A percentile compares a stretch with the other conserved stretches of the same genome.
phyloP scores from a whole-genome alignment of 2,888 invertebrate genomes.

The Zygogramma bicolorata region DNA sequence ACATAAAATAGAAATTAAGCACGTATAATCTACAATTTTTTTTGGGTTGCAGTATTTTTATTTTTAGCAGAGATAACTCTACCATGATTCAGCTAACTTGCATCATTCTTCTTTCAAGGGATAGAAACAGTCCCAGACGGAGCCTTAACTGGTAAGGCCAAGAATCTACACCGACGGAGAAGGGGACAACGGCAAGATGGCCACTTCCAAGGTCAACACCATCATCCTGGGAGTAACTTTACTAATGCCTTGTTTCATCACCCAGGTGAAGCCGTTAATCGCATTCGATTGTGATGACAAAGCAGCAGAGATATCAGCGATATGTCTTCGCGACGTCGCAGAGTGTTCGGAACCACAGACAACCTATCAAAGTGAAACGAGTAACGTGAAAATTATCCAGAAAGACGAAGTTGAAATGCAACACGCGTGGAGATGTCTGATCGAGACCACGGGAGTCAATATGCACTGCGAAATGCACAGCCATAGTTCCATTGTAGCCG shows the following conservation, averaged over 20 bases:
- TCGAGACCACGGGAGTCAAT: too few relatives aligned
- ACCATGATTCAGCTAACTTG: neutral
- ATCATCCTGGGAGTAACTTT: neutral
- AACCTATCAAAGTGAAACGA: too few relatives aligned
- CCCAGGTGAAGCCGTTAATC: slow-evolving; percentile 11
- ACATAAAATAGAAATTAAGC: neutral
- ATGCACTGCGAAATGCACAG: too few relatives aligned
- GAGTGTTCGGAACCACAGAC: slow-evolving; percentile 27
- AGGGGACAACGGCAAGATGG: neutral
- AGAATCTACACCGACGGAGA: neutral
- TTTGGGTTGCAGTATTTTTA: neutral
- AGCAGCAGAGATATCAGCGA: slow-evolving; percentile 17
- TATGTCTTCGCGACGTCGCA: slow-evolving; percentile 19
- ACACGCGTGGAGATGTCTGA: too few relatives aligned
- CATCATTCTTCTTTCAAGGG: neutral
- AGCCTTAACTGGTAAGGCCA: neutral
- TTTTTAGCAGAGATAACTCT: neutral
- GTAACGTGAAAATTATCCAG: too few relatives aligned
- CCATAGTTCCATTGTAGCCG: too few relatives aligned
- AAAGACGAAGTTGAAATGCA: too few relatives aligned
- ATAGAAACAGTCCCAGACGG: neutral
- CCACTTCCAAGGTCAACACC: neutral
- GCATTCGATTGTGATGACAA: slow-evolving; percentile 29
- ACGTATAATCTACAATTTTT: too few relatives aligned
- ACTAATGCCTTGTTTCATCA: neutral